Percentiles rank a stretch among this genome's conserved stretches.
These are phyloP conservation scores for Cebuella pygmaea DNA, from an alignment of 2,797 vertebrate species.

Conservation along the genomic window DNA sequence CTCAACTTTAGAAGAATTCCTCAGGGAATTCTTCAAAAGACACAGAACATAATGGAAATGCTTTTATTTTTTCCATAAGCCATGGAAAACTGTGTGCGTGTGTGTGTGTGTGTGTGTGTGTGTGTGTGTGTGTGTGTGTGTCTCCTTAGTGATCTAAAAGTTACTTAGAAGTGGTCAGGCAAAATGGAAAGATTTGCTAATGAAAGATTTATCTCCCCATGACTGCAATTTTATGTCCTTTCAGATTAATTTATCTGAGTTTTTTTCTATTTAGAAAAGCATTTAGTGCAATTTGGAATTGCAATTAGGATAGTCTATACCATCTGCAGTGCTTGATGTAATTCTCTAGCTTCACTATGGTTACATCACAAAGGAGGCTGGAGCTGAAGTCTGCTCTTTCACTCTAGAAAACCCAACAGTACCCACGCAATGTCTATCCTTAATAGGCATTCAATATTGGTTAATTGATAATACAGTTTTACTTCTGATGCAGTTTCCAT, in stretches of 20 bases:
- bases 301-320: constrained; percentile 60
- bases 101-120: background rate
- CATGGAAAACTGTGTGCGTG: constrained; percentile 41
- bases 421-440: background rate
- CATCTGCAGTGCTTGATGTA: constrained; percentile 52
- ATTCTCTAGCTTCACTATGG: constrained; percentile 36
- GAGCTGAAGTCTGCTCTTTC: constrained; percentile 35
- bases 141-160: constrained; percentile 53
- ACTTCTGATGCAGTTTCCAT: constrained; percentile 19
- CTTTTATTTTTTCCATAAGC: constrained; percentile 53
- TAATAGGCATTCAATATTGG: background rate
- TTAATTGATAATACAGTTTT: constrained; percentile 49
- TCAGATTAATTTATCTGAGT: constrained; percentile 62
- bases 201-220: constrained; percentile 59
- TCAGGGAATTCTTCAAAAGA: constrained; percentile 70
- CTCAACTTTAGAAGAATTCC: constrained; percentile 71
- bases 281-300: constrained; percentile 63
- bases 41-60: constrained; percentile 39
- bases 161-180: constrained; percentile 57
- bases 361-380: constrained; percentile 33
- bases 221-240: constrained; percentile 62
- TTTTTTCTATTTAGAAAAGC: constrained; percentile 63
- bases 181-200: constrained; percentile 71
- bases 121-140: background rate
- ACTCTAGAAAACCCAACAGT: constrained; percentile 32